Base-by-base conservation (phyloP, 2,888 invertebrate species). In the Druceiella hillmani region DNA sequence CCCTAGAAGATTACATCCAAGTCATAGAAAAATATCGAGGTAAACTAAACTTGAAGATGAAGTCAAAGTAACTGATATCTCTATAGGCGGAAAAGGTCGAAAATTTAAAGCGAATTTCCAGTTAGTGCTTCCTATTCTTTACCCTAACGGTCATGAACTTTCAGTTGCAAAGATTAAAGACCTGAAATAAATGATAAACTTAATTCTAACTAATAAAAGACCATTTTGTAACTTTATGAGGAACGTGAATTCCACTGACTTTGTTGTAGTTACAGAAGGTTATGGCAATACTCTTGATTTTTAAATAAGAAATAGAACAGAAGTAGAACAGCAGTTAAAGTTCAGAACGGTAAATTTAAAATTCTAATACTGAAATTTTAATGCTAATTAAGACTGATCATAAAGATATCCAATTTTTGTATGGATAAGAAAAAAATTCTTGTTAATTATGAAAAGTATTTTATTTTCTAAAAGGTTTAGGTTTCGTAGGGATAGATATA, bases 251-350 rank as follows among this genome's bases (percentile, higher is more conserved):
- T 22, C 25, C 10, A 16, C 22, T 33, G 33, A 38, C 10, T 38
- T 38, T 34, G 25, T 14, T 16, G 38, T 34, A 25, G 38, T 34
- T 38, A 14, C 26, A 9, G 38, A 38, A 26, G 38, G 38, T 14
- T 35, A 34, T 38, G 38, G 38, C n/a, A n/a, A 24, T n/a, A 34
- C 38, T 17, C 4, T 33, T 16, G 38, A 38, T 37, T 37, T 37
- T 15, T 15, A 35, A 33, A 28, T 22, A 20, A 17, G 17, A 35
- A 24, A 25, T 25, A 4, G 25, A 25, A 25, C 10, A 25, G n/a
- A n/a, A n/a, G n/a, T n/a, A n/a, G n/a, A n/a, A n/a, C n/a, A n/a
- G n/a, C n/a, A n/a, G n/a, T n/a, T n/a, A n/a, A n/a, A n/a, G n/a
- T n/a, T n/a, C n/a, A n/a, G n/a, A n/a, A n/a, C n/a, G n/a, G n/a